A percentile compares a stretch with the other conserved stretches of the same genome.
phyloP scores from a whole-genome alignment of 2,797 vertebrate species.

The Lophura swinhoii region DNA sequence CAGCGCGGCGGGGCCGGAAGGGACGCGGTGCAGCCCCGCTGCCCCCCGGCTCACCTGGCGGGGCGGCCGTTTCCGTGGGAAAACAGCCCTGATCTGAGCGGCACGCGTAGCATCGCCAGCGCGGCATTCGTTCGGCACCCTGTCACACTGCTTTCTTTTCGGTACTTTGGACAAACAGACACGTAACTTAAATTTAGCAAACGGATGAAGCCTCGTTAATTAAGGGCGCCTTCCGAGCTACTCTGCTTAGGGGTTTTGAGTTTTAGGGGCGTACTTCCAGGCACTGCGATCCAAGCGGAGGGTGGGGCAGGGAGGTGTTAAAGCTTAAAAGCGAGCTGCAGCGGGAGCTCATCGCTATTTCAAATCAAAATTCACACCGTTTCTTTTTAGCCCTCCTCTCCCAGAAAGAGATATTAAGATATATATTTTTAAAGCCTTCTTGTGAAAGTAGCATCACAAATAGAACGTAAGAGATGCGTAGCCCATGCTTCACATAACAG shows the following conservation, averaged over 20 bases:
- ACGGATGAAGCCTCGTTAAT: slow-evolving; percentile 56
- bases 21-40: too few species aligned
- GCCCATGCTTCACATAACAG: not conserved
- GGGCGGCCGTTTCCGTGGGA: not conserved
- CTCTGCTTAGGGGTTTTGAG: not conserved
- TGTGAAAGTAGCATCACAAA: not conserved
- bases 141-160: slow-evolving; percentile 70
- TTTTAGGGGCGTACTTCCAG: not conserved
- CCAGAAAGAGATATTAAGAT: not conserved
- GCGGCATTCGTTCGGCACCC: slow-evolving; percentile 31
- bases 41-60: too few species aligned
- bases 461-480: not conserved
- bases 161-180: slow-evolving; percentile 69
- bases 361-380: not conserved
- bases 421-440: not conserved
- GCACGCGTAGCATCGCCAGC: slow-evolving; percentile 55
- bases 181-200: slow-evolving; percentile 35
- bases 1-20: too few species aligned
- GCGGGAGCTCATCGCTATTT: not conserved
- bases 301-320: not conserved
- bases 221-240: slow-evolving; percentile 18
- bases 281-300: not conserved
- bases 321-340: not conserved
- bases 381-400: not conserved
- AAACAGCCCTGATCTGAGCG: slow-evolving; percentile 66